phyloP scores from a whole-genome alignment of 1,140 invertebrate genomes.

The Scaptomyza pallida region DNA sequence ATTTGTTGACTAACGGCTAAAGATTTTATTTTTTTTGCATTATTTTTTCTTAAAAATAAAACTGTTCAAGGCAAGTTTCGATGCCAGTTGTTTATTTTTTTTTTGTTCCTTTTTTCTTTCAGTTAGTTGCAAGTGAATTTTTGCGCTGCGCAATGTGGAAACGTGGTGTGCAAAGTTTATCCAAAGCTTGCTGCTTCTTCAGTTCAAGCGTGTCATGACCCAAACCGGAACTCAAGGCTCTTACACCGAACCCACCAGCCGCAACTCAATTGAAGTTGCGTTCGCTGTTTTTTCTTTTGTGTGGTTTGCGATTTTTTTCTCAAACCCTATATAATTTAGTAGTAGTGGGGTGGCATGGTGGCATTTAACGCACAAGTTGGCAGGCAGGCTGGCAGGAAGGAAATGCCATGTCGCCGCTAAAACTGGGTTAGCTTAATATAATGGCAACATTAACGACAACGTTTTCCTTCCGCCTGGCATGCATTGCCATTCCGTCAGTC shows the following conservation, averaged over 20 bases:
- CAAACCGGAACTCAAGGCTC: background rate
- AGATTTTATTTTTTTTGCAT: background rate
- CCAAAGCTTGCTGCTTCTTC: constrained; percentile 12
- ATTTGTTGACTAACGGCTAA: constrained; percentile 12
- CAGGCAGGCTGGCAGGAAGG: constrained; percentile 54
- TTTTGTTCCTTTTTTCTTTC: background rate
- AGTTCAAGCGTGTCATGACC: constrained; percentile 56
- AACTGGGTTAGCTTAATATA: constrained; percentile 80
- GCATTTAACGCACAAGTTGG: constrained; percentile 74
- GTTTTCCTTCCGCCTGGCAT: constrained; percentile 62
- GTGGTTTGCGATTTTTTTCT: constrained; percentile 38
- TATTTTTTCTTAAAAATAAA: constrained; percentile 31
- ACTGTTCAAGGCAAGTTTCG: constrained; percentile 64
- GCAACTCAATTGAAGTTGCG: constrained; percentile 31
- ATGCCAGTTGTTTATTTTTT: constrained; percentile 19
- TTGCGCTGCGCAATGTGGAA: constrained; percentile 51
- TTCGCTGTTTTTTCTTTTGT: constrained; percentile 23
- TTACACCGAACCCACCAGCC: constrained; percentile 7
- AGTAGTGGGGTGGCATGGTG: constrained; percentile 24
- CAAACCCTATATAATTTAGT: constrained; percentile 46
- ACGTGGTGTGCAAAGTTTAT: constrained; percentile 65
- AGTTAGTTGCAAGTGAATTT: constrained; percentile 63
- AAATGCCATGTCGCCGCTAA: constrained; percentile 80
- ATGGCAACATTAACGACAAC: constrained; percentile 80
- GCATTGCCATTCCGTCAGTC: too few relatives aligned